These are phyloP conservation scores for Eilema sororculum DNA, from an alignment of 2,888 invertebrate genomes.

Conservation along the genomic window DNA sequence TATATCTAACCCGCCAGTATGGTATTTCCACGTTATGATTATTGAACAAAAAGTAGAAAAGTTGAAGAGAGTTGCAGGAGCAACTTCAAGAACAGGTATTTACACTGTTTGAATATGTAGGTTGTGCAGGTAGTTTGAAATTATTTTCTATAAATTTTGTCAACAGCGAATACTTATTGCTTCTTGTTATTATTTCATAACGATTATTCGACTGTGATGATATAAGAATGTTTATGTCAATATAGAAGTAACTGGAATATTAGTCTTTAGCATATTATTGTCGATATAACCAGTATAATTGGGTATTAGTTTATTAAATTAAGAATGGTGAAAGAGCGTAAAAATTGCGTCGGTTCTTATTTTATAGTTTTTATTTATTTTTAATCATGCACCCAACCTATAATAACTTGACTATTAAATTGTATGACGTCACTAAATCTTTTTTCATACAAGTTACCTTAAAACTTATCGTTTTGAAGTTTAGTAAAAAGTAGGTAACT, in stretches of 20 bases:
- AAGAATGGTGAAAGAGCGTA: not conserved
- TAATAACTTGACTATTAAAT: too few relatives aligned
- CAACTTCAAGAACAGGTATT: conserved; percentile 87
- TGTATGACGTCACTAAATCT: too few relatives aligned
- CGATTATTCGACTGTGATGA: not conserved
- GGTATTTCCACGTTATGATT: conserved; percentile 83
- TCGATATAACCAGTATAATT: not conserved
- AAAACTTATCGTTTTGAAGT: too few relatives aligned
- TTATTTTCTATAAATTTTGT: conserved; percentile 64
- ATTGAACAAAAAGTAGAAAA: conserved; percentile 86
- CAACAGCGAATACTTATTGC: conserved; percentile 34
- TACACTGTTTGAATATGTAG: conserved; percentile 85
- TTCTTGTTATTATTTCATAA: conserved; percentile 24
- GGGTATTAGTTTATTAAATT: too few relatives aligned
- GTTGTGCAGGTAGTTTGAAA: conserved; percentile 76
- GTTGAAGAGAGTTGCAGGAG: conserved; percentile 86
- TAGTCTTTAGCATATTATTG: not conserved
- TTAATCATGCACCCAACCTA: too few relatives aligned
- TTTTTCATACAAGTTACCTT: too few relatives aligned
- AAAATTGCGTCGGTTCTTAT: too few relatives aligned
- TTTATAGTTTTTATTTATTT: too few relatives aligned
- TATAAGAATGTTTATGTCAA: not conserved
- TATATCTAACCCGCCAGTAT: conserved; percentile 35
- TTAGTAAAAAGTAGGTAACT: too few relatives aligned
- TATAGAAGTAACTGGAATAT: not conserved